phyloP scores from a whole-genome alignment of 64 coral and sea anemone species.

The Porites lutea region DNA sequence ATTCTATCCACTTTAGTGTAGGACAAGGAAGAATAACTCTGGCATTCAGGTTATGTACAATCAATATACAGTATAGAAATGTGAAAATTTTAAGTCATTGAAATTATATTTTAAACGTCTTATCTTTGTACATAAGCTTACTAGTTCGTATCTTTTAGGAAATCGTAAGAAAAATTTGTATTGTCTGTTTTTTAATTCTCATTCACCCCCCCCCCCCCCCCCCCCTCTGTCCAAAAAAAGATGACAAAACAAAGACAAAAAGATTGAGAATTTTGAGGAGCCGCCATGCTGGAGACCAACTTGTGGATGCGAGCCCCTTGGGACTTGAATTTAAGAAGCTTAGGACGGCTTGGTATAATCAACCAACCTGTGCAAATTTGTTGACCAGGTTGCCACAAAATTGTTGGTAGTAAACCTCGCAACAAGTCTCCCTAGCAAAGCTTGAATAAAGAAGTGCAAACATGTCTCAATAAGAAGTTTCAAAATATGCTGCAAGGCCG shows the following conservation, averaged over 20 bases:
- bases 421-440: neutral
- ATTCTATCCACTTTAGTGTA: neutral
- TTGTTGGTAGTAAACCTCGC: neutral
- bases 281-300: neutral
- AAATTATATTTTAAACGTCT: neutral
- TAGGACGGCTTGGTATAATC: neutral
- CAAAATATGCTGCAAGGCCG: neutral
- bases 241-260: neutral
- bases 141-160: neutral
- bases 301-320: neutral
- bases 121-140: neutral
- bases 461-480: neutral
- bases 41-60: neutral
- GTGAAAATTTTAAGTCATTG: neutral
- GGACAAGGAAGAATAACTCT: neutral
- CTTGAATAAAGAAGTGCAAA: neutral
- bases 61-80: neutral
- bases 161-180: neutral
- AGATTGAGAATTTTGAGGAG: neutral
- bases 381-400: neutral
- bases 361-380: neutral
- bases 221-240: too few relatives aligned
- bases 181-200: neutral
- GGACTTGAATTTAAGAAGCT: neutral
- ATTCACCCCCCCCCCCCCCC: neutral